phyloP scores from a whole-genome alignment of 2,113 vertebrate species.

The Romanogobio albipinnatus region DNA sequence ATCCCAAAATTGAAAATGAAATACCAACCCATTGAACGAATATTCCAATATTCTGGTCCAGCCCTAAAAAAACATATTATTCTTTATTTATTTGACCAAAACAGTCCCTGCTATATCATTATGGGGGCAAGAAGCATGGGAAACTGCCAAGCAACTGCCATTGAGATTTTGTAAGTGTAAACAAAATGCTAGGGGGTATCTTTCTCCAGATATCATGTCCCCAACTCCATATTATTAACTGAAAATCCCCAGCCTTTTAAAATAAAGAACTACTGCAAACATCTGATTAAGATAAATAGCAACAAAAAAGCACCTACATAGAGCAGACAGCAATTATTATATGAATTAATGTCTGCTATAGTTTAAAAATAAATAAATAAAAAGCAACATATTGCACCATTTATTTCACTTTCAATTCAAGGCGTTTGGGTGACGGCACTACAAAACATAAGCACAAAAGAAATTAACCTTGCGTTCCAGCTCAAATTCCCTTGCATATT shows the following conservation, averaged over 20 bases:
- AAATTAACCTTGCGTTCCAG: conserved; percentile 37
- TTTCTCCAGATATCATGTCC: not conserved
- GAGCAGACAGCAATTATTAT: conserved; percentile 7
- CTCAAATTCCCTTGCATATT: conserved; percentile 40
- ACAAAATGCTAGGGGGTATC: too few species aligned
- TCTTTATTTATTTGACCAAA: too few species aligned
- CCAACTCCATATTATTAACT: not conserved
- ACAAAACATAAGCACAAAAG: not conserved
- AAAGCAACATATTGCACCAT: not conserved
- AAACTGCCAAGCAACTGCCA: too few species aligned
- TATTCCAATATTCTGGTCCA: too few species aligned
- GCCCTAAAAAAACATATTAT: too few species aligned
- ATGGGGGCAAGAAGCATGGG: too few species aligned
- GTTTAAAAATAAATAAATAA: not conserved
- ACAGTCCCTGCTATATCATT: too few species aligned
- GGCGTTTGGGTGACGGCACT: conserved; percentile 1
- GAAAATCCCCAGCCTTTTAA: not conserved
- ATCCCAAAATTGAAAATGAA: too few species aligned
- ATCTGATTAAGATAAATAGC: not conserved
- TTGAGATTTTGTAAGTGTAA: too few species aligned
- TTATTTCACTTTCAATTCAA: conserved; percentile 41
- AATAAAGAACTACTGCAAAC: not conserved
- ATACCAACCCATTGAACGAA: too few species aligned
- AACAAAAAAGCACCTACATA: not conserved
- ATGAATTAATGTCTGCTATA: conserved; percentile 3